Base-by-base conservation (phyloP, 37 sponge, comb jelly and placozoan species). In the Amphimedon queenslandica region DNA sequence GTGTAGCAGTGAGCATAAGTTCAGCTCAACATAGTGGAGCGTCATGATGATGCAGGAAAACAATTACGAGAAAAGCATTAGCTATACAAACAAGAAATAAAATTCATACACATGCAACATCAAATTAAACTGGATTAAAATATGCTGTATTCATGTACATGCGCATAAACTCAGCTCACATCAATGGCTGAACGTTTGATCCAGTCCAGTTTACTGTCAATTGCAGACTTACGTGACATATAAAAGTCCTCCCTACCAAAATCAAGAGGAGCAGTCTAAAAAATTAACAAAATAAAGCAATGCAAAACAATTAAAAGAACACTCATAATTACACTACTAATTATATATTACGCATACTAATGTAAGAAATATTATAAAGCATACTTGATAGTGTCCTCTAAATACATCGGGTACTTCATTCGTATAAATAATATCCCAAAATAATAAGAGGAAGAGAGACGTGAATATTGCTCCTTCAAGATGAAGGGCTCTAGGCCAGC, bases 391-490 rank as follows among this genome's bases (percentile, higher is more conserved):
- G 63, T 31, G 24, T 24, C 73, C 71, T 60, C 92, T 67, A 41
- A 92, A 92, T 25, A 92, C 92, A 80, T 92, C 80, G 10, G 84
- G 77, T 1, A 92, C 64, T 35, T 73, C 81, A 30, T 36, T 35
- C 23, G 66, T 27, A 39, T 87, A 92, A 30, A 92, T 72, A 23
- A 83, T 36, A 41, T 87, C 84, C 92, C 92, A 92, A 67, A 92
- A 80, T 20, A 87, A 68, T 2, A 92, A 63, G 11, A 58, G 69
- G 42, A 77, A 92, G 32, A 92, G 2, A 23, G 83, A 70, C 0
- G 81, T 40, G 69, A 92, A 92, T 10, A 74, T 74, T 27, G 71
- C 41, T 25, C 77, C 80, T 63, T 92, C 88, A 53, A 77, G 80
- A 83, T 92, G 92, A 27, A 92, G 41, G 8, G 84, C 88, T 63